These are phyloP conservation scores for Naja naja DNA, from an alignment of 2,113 vertebrate genomes.

Conservation along the genomic window DNA sequence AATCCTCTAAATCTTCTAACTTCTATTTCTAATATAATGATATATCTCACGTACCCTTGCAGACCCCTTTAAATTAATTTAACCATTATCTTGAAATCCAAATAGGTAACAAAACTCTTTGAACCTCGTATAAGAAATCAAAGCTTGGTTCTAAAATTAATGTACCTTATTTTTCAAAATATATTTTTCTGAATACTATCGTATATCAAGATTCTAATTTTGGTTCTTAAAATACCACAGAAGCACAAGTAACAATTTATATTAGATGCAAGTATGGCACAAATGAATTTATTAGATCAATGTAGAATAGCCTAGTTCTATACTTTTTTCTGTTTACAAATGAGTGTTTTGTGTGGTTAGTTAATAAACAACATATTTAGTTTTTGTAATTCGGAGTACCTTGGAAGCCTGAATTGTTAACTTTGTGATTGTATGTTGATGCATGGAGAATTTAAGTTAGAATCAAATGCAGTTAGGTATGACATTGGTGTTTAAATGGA, in stretches of 20 bases:
- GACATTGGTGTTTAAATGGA: neutral
- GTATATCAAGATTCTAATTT: neutral
- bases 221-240: neutral
- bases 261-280: neutral
- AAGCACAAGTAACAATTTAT: neutral
- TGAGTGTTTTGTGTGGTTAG: neutral
- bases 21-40: too few species aligned
- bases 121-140: constrained; percentile 61
- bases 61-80: too few species aligned
- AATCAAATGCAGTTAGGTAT: neutral
- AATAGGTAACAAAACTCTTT: too few species aligned
- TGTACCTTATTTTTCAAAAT: accelerated
- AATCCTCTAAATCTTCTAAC: too few species aligned
- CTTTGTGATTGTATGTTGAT: neutral
- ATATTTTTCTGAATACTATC: accelerated
- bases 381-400: neutral
- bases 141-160: accelerated
- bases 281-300: neutral
- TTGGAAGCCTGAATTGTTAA: neutral
- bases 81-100: too few species aligned
- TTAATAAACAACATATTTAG: neutral
- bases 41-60: too few species aligned
- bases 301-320: neutral
- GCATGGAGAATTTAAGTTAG: neutral
- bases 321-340: neutral